phyloP scores from a whole-genome alignment of 1,140 invertebrate genomes.

The Drosophila mauritiana region DNA sequence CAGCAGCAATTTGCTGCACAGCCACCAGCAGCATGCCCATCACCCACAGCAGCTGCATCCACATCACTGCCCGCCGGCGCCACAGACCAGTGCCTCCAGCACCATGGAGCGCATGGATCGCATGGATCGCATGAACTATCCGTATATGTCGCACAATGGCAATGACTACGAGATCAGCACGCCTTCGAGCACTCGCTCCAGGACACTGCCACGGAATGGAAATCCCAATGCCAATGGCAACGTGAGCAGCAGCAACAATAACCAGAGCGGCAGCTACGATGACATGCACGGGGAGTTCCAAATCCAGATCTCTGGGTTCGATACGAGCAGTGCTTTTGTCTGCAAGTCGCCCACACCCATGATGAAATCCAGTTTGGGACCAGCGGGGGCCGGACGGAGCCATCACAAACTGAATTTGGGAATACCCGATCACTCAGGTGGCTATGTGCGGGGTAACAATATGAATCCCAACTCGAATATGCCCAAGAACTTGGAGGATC shows the following conservation, averaged over 20 bases:
- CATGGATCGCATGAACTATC: conserved; percentile 65
- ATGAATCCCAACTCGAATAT: conserved; percentile 84
- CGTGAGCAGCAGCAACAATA: conserved; percentile 50
- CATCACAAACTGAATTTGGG: conserved; percentile 79
- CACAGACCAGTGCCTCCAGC: conserved; percentile 76
- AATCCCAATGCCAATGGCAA: conserved; percentile 66
- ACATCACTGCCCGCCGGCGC: conserved; percentile 75
- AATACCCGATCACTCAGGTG: conserved; percentile 80
- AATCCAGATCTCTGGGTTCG: conserved; percentile 85
- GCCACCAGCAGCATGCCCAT: conserved; percentile 31
- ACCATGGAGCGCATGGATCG: conserved; percentile 80
- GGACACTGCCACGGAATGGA: conserved; percentile 83
- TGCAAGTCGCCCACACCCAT: conserved; percentile 87
- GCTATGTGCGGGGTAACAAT: conserved; percentile 76
- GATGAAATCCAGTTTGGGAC: conserved; percentile 53
- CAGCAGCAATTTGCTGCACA: conserved; percentile 69
- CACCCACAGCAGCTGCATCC: conserved; percentile 47
- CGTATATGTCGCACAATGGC: conserved; percentile 54
- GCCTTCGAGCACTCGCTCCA: conserved; percentile 54
- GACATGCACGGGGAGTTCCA: conserved; percentile 72
- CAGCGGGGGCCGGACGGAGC: conserved; percentile 14
- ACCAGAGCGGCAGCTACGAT: conserved; percentile 79
- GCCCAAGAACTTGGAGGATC: conserved; percentile 88
- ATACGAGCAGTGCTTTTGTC: conserved; percentile 86
- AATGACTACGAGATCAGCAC: conserved; percentile 64